Evolutionary conservation across 2,888 invertebrate genomes (phyloP), one percentile per base, ranked within the genome.

Genomic region (Andrena hattorfiana): DNA sequence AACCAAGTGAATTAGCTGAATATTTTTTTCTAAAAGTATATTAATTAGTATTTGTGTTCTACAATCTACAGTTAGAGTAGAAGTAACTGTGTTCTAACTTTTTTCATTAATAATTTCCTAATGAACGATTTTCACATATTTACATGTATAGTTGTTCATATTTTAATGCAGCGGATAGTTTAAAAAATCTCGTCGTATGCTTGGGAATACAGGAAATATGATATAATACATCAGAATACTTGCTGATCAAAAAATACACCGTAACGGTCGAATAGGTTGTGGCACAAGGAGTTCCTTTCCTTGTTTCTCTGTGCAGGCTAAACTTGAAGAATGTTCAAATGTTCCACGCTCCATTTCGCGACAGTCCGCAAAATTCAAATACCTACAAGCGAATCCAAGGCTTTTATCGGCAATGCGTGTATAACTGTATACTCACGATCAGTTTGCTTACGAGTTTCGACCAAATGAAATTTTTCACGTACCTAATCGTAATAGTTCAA

Each of bases 341-440:
- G 10, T 32, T 63, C 49, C 63, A 64, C 28, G 78, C 69, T 69
- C 56, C 10, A 77, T 28, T 77, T 77, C 35, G 10, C 56, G 0
- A 35, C n/a, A 20, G 10, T 54, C 30, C 48, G 48, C 48, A 63
- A 26, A 26, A 77, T 54, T 32, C 68, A 56, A 42, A 54, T 64
- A 28, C 30, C n/a, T 59, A 20, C 16, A 20, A 42, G 23, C 16
- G 49, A 60, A 23, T 20, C 13, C 7, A 60, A 32, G 10, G 13
- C 63, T 63, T 56, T 56, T 42, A 56, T 32, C 23, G 30, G 10
- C 8, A 28, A 49, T 20, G 30, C 49, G 16, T 54, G 16, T 54
- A 67, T 67, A 20, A 20, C 8, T 23, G 16, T 54, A 67, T 67
- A 20, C 67, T 8, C 32, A 16, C n/a, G 42, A 42, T 32, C 32